Percentiles rank a stretch among this genome's conserved stretches.
Conservation (phyloP, 2,888 invertebrate genomes). For the Cantharis nigra region DNA sequence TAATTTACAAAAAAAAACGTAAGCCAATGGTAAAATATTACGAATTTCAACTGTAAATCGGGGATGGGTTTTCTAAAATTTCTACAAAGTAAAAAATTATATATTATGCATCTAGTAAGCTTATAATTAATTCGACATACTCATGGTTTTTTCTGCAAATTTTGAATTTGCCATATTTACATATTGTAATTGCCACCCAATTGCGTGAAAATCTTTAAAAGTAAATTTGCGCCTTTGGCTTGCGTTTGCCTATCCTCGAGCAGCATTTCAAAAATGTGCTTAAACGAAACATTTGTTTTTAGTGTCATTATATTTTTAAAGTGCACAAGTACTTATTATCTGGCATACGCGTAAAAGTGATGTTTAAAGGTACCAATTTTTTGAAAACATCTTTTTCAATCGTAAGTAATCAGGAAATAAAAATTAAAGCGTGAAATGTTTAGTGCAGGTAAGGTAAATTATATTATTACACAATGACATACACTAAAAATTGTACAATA, state of each 20-base stretch:
- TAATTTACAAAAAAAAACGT: background rate
- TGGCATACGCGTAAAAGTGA: background rate
- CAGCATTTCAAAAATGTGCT: background rate
- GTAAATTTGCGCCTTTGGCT: background rate
- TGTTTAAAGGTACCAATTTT: background rate
- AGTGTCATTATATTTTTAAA: background rate
- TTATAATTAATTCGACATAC: background rate
- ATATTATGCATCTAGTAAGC: background rate
- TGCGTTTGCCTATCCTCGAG: background rate
- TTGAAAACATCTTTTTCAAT: background rate
- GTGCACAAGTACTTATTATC: background rate
- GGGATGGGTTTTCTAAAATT: background rate
- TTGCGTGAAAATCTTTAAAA: background rate
- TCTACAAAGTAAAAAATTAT: background rate
- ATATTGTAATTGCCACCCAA: background rate
- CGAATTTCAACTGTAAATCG: background rate
- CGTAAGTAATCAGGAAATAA: conserved; percentile 16
- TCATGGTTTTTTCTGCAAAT: background rate
- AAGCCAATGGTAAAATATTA: background rate
- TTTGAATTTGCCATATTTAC: background rate
- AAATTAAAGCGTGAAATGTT: conserved; percentile 21
- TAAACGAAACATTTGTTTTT: conserved; percentile 1
- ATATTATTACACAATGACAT: conserved; percentile 14
- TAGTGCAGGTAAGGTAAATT: background rate
- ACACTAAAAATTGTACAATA: conserved; percentile 28